Evolutionary conservation across 2,888 invertebrate genomes (phyloP).

Genomic region (Ernsta delagoae): DNA sequence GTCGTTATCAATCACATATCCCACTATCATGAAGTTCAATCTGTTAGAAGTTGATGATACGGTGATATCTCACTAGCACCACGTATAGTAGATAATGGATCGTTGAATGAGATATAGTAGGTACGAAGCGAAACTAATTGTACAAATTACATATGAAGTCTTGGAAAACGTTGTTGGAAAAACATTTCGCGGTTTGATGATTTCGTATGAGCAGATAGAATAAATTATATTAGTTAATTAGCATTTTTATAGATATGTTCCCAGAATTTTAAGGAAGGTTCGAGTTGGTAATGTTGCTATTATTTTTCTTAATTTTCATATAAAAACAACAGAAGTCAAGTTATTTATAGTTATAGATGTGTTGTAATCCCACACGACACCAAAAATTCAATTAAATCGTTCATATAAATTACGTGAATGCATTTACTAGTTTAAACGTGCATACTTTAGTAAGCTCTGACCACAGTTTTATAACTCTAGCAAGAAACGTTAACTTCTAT

Average conservation of each 20-base stretch:
- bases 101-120: background rate
- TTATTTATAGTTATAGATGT: no score
- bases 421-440: background rate
- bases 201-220: background rate
- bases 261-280: background rate
- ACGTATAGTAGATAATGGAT: background rate
- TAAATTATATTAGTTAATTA: slow-evolving; percentile 2
- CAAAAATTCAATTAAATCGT: no score
- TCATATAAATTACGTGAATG: no score
- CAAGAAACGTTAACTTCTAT: slow-evolving; percentile 5
- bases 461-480: slow-evolving; percentile 1
- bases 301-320: background rate
- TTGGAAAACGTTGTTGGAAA: slow-evolving; percentile 3
- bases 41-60: background rate
- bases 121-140: slow-evolving; percentile 5
- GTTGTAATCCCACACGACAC: no score
- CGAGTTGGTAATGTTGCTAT: background rate
- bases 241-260: background rate
- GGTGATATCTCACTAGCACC: background rate
- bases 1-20: background rate
- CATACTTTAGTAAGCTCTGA: background rate
- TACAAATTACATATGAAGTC: background rate
- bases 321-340: no score
- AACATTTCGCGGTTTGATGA: slow-evolving; percentile 5
- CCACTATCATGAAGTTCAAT: background rate